Evolutionary conservation across 2,797 vertebrate genomes (phyloP), one percentile per base, ranked within the genome.

Genomic region (Borostomias antarcticus): DNA sequence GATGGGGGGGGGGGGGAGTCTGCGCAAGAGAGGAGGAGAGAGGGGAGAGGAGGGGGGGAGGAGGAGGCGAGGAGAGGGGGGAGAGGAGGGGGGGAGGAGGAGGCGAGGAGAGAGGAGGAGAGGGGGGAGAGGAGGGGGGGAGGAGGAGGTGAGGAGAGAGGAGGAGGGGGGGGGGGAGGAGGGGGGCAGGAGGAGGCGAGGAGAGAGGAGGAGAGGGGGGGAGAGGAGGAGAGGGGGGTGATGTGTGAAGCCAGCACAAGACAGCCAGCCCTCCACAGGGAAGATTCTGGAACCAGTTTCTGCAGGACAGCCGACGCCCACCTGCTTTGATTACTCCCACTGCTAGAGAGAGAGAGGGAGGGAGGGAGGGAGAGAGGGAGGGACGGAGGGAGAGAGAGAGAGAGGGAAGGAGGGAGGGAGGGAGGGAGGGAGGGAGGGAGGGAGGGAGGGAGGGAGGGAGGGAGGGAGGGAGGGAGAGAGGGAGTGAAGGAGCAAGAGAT

Each of bases 21-120:
- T 25, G 19, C 23, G 51, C 17, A 15, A 66, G 19, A 32, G 45
- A 60, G 23, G 5, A 33, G 8, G 40, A 4, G n/a, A 11, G 4
- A 40, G 35, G 33, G 33, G 40, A 4, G 25, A 37, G 35, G 35
- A 8, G 35, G 8, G 35, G 8, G 35, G 8, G 35, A 11, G n/a
- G n/a, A n/a, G n/a, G n/a, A n/a, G n/a, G n/a, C n/a, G n/a, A n/a
- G n/a, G n/a, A n/a, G n/a, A n/a, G n/a, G n/a, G n/a, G n/a, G n/a
- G n/a, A n/a, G n/a, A n/a, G n/a, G n/a, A n/a, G n/a, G n/a, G n/a
- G 45, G 45, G 45, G 51, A 5, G 43, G 43, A 21, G 52, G 52
- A 15, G 8, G 5, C 52, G 6, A 3, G 35, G 17, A 58, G 19
- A 13, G 40, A 17, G 15, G 28, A 45, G 10, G 21, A 45, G 33